phyloP scores from a whole-genome alignment of 2,888 invertebrate genomes.

The Mythimna impura region DNA sequence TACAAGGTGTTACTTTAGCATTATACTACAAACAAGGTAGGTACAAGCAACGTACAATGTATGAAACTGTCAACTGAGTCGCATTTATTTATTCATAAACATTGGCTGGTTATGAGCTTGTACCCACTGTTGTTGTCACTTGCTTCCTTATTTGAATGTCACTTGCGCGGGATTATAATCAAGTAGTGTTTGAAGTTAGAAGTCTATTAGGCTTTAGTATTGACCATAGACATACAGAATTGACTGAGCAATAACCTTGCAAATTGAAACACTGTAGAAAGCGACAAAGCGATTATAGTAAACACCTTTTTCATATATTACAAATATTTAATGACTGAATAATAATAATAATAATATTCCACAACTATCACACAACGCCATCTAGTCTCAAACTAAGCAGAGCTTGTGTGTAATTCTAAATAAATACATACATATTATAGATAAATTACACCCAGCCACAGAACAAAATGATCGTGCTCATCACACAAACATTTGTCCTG shows the following conservation, averaged over 20 bases:
- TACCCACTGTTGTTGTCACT: conserved; percentile 28
- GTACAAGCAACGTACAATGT: conserved; percentile 12
- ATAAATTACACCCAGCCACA: no score
- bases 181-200: conserved; percentile 32
- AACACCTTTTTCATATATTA: no score
- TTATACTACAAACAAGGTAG: neutral
- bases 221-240: neutral
- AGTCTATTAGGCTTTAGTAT: conserved; percentile 8
- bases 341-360: no score
- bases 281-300: neutral
- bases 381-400: no score
- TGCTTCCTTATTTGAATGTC: conserved; percentile 42
- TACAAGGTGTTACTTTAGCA: conserved; percentile 4
- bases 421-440: no score
- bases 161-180: conserved; percentile 54
- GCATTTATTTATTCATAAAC: conserved; percentile 44
- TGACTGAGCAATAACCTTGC: neutral
- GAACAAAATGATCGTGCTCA: no score
- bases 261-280: neutral
- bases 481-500: no score
- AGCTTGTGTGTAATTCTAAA: no score
- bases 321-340: no score
- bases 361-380: no score
- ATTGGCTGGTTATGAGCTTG: conserved; percentile 36
- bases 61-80: conserved; percentile 23